These are phyloP conservation scores for Heptranchias perlo DNA, from an alignment of 2,113 vertebrate genomes.

Conservation along the genomic window DNA sequence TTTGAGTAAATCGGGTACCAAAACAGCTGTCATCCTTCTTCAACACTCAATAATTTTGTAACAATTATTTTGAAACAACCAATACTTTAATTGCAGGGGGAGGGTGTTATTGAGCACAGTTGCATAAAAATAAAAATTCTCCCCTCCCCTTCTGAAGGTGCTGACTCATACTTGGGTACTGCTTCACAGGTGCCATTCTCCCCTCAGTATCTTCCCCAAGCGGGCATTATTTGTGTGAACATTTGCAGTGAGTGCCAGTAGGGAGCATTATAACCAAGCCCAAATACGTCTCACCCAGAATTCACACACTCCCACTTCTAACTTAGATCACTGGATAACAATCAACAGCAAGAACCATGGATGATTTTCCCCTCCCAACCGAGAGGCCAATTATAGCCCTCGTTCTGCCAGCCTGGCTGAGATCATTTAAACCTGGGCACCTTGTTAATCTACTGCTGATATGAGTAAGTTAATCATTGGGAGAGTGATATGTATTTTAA, in stretches of 20 bases:
- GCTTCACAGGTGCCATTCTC: background rate
- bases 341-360: background rate
- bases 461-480: background rate
- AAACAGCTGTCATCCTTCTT: background rate
- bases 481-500: background rate
- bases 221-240: background rate
- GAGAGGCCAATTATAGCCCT: background rate
- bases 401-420: background rate
- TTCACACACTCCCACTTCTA: background rate
- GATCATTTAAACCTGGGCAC: constrained; percentile 2
- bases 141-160: background rate
- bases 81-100: background rate
- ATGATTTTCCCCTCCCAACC: background rate
- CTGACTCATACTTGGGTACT: background rate
- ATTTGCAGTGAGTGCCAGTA: background rate
- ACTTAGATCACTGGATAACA: background rate
- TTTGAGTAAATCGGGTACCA: background rate
- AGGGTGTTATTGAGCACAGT: background rate
- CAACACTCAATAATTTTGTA: background rate
- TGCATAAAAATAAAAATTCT: background rate
- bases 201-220: background rate
- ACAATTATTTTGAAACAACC: background rate
- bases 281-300: background rate
- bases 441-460: background rate
- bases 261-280: background rate